Base-by-base conservation (phyloP, 2,888 invertebrate species). In the Clanis bilineata region DNA sequence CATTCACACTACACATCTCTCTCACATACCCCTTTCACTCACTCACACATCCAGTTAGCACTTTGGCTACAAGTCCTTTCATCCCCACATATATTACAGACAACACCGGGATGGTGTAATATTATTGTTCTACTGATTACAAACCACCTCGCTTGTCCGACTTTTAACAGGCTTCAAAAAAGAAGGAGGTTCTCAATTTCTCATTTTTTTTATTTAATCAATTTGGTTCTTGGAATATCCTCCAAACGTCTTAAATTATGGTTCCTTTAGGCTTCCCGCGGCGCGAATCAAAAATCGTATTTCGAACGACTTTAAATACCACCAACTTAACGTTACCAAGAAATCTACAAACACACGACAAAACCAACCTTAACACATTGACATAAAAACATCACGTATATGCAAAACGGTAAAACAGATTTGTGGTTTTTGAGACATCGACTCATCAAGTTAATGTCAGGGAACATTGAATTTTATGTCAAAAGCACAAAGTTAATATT, bases 221-320 rank as follows among this genome's bases (percentile, higher is more conserved):
- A n/a, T 9, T 36, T 10, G 0, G 18, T 44, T 44, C 10, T 44
- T 12, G 23, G 22, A 44, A 22, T 22, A 23, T 44, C 44, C 23
- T 23, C 3, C 15, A 22, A 23, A 10, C 23, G 10, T 10, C 9
- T 23, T 23, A 1, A 10, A 22, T 39, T 4, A 22, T 44, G 22
- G 22, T 22, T 0, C 22, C 12, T 12, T 2, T 44, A 44, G 44
- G 9, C 44, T 7, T 22, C 44, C 44, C 44, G 44, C 22, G 44
- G 44, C 44, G 44, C 44, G 44, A 44, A 44, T 44, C 44, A 44
- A 44, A 44, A 44, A 44, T 44, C 7, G 22, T 22, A 44, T 44
- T 44, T 44, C 44, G 21, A 22, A n/a, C 10, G 9, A 43, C 44
- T 44, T 44, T 44, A 44, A 44, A 44, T 44, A 22, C 23, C 3